Base-by-base conservation (phyloP, 2,888 invertebrate species). In the Anoncus sp. region DNA sequence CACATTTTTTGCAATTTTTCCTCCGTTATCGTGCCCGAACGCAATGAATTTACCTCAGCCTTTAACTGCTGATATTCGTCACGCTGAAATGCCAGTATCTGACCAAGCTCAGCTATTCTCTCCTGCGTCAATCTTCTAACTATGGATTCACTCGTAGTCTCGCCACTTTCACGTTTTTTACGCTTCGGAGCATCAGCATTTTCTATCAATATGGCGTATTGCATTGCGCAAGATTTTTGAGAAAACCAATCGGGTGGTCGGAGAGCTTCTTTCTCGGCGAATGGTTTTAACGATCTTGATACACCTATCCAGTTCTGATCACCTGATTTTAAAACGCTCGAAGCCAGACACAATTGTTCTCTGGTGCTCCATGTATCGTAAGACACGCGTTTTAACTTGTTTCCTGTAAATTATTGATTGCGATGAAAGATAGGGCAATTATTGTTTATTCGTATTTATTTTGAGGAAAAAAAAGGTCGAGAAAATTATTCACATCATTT, bases 261-360 rank as follows among this genome's bases (percentile, higher is more conserved):
- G 10, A 84, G 59, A 0, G 86, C 82, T 83, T 95, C 95, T 53
- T 95, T 92, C 84, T 97, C 97, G 14, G 95, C 95, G 82, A 96
- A 95, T 14, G 96, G 94, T 92, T 96, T 96, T 10, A 98, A 91
- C 0, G 96, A 94, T 45, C 97, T 92, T 59, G 97, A 97, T 1
- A 97, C 97, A 0, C 97, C 95, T 93, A 97, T 95, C 98, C 98
- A 97, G 91, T 98, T 97, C 90, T 97, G 97, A 89, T 98, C 97
- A 0, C 97, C 97, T 86, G 96, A 96, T 87, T 96, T 93, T 47
- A 95, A 92, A 10, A 98, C 96, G 1, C 97, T 96, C 0, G 97
- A 97, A 0, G 97, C 97, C 53, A 98, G 91, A 85, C 96, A 96
- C 81, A 98, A 90, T 89, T 97, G 96, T 85, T 98, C 98, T 6